Base-by-base conservation (phyloP, 2,888 invertebrate genomes). In the Acronicta leporina region DNA sequence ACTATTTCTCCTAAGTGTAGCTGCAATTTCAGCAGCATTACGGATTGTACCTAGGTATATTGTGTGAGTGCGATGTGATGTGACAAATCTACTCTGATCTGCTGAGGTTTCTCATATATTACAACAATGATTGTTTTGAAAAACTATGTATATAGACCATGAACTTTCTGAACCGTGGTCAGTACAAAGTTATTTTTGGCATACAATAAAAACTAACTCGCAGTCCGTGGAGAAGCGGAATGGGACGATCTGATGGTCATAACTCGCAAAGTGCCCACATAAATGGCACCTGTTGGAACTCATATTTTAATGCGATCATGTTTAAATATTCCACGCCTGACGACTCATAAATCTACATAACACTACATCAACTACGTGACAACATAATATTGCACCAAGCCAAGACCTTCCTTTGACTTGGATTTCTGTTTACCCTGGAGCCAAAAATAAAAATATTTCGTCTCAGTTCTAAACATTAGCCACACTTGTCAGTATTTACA, bases 401-500 rank as follows among this genome's bases (percentile, higher is more conserved):
- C 52, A 63, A 57, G 40, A 49, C 40, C 15, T 27, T 38, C 25
- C 5, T 15, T 15, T 35, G 48, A 11, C 14, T 33, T 43, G 7
- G 38, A 9, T n/a, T 41, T 35, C 35, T 44, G 40, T 30, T 11
- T 46, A 51, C 42, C 1, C 45, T 43, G 14, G 10, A 35, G 25
- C 27, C 40, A 51, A 40, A 8, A 42, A 14, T 11, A 11, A 35
- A 15, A 16, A 27, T 35, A 42, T 46, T 49, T 52, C n/a, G 27
- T 49, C 44, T 41, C 30, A 43, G 25, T 59, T 59, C 52, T 25
- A 27, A 59, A 51, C 14, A 41, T 47, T 27, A 48, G 10, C 43
- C 46, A 63, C 45, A 49, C 41, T 55, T 67, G 55, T 55, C 63
- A 63, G 15, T 63, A 20, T 67, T 73, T 68, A 57, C 20, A 67